These are phyloP conservation scores for Sparus aurata DNA, from an alignment of 2,797 vertebrate genomes.

Conservation along the genomic window DNA sequence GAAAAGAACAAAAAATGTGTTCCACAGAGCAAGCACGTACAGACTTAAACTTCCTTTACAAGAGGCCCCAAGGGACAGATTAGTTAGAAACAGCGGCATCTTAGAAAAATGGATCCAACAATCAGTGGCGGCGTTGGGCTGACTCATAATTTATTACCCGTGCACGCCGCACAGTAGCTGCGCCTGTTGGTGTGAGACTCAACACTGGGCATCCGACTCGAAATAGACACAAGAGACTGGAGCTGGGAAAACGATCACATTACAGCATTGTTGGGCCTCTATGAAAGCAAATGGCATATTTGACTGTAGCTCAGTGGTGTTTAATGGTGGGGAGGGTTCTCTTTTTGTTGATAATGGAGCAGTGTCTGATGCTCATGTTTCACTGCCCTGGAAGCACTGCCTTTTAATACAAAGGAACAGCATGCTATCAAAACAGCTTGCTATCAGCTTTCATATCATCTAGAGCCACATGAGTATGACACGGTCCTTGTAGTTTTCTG, in stretches of 20 bases:
- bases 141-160: constrained; percentile 57
- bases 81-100: constrained; percentile 60
- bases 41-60: constrained; percentile 60
- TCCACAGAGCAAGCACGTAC: constrained; percentile 56
- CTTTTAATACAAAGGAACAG: constrained; percentile 43
- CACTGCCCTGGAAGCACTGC: constrained; percentile 31
- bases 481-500: constrained; percentile 31
- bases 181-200: constrained; percentile 43
- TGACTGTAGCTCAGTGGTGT: constrained; percentile 44
- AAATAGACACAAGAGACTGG: constrained; percentile 45
- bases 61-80: constrained; percentile 60
- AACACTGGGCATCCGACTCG: constrained; percentile 44
- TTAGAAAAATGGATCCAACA: constrained; percentile 60
- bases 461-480: constrained; percentile 24
- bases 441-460: constrained; percentile 41
- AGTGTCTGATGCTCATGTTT: constrained; percentile 34
- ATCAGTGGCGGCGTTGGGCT: constrained; percentile 40
- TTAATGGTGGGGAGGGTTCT: constrained; percentile 36
- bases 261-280: constrained; percentile 44
- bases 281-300: constrained; percentile 46
- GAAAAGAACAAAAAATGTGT: constrained; percentile 52
- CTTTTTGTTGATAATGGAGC: constrained; percentile 34
- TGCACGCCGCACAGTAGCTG: constrained; percentile 32
- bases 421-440: constrained; percentile 29
- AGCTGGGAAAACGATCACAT: constrained; percentile 50